These are phyloP conservation scores for Globodera rostochiensis DNA, from an alignment of 1,140 invertebrate species.

Conservation along the genomic window DNA sequence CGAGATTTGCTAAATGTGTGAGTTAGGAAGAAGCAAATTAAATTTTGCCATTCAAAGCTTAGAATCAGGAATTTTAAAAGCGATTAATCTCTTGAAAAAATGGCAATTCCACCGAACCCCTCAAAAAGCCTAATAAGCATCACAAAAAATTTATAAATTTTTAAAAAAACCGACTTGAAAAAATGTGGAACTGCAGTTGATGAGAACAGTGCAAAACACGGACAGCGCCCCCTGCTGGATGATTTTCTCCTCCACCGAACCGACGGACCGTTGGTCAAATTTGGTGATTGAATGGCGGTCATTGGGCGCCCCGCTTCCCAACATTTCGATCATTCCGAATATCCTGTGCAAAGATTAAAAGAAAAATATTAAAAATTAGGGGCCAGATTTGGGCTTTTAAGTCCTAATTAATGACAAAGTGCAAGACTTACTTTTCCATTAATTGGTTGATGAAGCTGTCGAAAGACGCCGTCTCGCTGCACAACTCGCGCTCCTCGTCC, in stretches of 20 bases:
- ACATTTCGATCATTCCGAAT: slow-evolving; percentile 57
- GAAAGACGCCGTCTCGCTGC: slow-evolving; percentile 78
- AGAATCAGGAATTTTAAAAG: no score
- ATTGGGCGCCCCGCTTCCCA: slow-evolving; percentile 36
- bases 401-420: not conserved
- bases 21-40: no score
- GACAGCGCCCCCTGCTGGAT: slow-evolving; percentile 75
- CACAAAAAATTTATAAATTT: not conserved
- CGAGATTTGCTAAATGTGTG: slow-evolving; percentile 24
- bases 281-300: not conserved
- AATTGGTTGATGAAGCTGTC: slow-evolving; percentile 87
- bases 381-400: no score
- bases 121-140: no score
- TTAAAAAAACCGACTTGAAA: slow-evolving; percentile 66
- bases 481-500: slow-evolving; percentile 70
- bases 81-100: no score
- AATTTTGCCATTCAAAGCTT: no score
- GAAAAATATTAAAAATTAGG: no score
- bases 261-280: not conserved
- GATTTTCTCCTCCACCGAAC: slow-evolving; percentile 73
- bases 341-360: slow-evolving; percentile 36
- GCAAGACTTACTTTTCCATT: slow-evolving; percentile 73
- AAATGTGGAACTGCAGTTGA: slow-evolving; percentile 73
- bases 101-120: no score
- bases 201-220: slow-evolving; percentile 73